Base-by-base conservation (phyloP, 2,888 invertebrate species). In the Cantharis rufa region DNA sequence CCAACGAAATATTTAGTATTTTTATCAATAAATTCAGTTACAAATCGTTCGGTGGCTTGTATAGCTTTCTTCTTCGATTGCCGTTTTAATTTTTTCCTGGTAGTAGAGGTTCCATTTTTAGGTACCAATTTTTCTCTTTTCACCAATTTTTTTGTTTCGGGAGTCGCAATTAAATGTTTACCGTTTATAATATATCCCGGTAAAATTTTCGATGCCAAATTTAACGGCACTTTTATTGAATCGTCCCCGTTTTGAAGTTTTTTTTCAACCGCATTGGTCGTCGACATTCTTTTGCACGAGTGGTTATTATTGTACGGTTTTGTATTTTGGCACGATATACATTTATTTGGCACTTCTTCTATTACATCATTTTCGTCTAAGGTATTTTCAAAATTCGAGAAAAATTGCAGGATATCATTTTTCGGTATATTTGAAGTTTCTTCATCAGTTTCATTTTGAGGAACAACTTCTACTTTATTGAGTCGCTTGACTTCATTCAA, bases 1-100 rank as follows among this genome's bases (percentile, higher is more conserved):
- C 69, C 69, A 16, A 62, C 15, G 15, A 62, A 62, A 13, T 73
- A 69, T 69, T 73, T 69, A 13, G 32, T 73, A 15, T 69, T 62
- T 69, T 61, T 69, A 62, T 69, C 73, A 24, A 69, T 73, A n/a
- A 48, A 48, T 48, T 48, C 48, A 9, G 48, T 48, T 48, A 13
- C 7, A 48, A 48, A 7, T 48, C n/a, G n/a, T 48, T 48, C 48
- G 2, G 48, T 48, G n/a, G 48, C n/a, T n/a, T 48, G n/a, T 3
- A 48, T 48, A 48, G n/a, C 0, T 48, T 48, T n/a, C 9, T 48
- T 48, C n/a, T n/a, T 48, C 9, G 3, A n/a, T 48, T 9, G 5
- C 7, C n/a, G n/a, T n/a, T 48, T 48, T n/a, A n/a, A n/a, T 9
- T 48, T 48, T 48, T 48, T n/a, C n/a, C 48, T 7, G 9, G 2